Evolutionary conservation across 2,797 vertebrate species (phyloP).

Genomic region (Chelidonichthys spinosus): DNA sequence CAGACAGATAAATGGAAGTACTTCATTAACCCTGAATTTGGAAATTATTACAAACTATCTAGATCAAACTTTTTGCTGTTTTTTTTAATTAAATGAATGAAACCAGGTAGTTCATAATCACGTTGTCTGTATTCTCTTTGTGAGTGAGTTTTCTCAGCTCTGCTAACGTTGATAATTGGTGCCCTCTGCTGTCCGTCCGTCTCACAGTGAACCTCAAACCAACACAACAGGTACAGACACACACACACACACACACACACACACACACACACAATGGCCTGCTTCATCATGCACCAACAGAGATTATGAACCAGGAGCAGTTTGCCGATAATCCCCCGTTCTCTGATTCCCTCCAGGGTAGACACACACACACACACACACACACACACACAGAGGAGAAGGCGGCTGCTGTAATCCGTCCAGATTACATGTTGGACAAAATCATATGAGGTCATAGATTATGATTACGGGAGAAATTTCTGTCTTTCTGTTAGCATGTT

Average conservation of each 20-base stretch:
- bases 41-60: no score
- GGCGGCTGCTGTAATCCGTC: constrained; percentile 22
- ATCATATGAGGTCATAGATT: background rate
- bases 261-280: background rate
- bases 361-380: background rate
- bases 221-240: background rate
- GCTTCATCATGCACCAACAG: constrained; percentile 2
- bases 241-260: background rate
- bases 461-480: background rate
- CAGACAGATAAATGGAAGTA: no score
- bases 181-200: constrained; percentile 70
- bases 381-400: background rate
- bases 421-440: constrained; percentile 14
- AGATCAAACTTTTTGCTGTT: no score
- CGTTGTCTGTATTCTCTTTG: background rate
- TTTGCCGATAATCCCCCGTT: constrained; percentile 47
- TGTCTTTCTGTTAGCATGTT: constrained; percentile 16
- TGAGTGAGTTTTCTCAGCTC: background rate
- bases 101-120: background rate
- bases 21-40: no score
- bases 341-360: constrained; percentile 21
- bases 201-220: background rate
- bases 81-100: no score
- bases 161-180: constrained; percentile 47
- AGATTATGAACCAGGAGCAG: constrained; percentile 33